phyloP scores from a whole-genome alignment of 2,113 vertebrate species.

The Cathartes aura region DNA sequence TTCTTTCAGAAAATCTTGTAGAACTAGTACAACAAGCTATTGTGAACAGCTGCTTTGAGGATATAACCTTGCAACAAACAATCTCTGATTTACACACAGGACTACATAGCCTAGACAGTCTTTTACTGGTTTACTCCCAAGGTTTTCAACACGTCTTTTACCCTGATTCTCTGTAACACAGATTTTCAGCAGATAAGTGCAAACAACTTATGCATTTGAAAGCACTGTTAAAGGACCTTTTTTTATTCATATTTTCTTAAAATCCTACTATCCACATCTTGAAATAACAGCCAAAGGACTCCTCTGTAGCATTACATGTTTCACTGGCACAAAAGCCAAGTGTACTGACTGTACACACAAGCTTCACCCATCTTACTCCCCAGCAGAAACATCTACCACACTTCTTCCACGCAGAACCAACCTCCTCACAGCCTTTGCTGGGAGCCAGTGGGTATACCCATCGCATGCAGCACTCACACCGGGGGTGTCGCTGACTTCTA shows the following conservation, averaged over 20 bases:
- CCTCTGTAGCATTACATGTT: background rate
- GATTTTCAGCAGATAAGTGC: background rate
- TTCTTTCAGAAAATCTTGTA: constrained; percentile 42
- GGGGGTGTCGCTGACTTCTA: too few species aligned
- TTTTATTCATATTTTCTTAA: background rate
- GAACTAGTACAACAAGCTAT: constrained; percentile 37
- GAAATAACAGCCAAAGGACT: background rate
- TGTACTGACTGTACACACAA: rapidly evolving
- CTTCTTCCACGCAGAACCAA: background rate
- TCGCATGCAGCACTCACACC: background rate
- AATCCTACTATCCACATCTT: background rate
- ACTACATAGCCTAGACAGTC: background rate
- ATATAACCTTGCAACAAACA: background rate
- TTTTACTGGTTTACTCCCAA: background rate
- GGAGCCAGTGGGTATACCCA: rapidly evolving
- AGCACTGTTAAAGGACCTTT: background rate
- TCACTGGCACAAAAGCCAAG: background rate
- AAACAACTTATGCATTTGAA: background rate
- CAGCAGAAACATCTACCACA: background rate
- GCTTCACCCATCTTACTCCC: background rate
- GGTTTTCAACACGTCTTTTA: background rate
- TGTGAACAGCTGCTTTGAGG: constrained; percentile 39
- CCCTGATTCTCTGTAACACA: background rate
- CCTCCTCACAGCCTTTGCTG: background rate
- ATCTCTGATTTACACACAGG: background rate